Conservation (phyloP, 2,888 invertebrate species). For the Orgyia antiqua region DNA sequence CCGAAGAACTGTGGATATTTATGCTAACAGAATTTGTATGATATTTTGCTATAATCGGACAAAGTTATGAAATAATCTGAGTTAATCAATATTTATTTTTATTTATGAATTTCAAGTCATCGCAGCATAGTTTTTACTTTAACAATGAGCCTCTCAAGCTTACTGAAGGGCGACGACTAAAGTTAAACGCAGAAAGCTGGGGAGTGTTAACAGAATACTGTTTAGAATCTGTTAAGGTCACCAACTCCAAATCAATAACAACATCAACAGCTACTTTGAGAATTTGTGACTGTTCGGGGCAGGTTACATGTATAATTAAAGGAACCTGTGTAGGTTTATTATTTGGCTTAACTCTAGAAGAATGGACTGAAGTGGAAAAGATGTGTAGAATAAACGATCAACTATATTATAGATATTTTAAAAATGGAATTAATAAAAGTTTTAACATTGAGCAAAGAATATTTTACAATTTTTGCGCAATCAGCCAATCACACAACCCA, state of each 20-base stretch:
- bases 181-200: slow-evolving; percentile 50
- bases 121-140: slow-evolving; percentile 30
- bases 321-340: slow-evolving; percentile 49
- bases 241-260: slow-evolving; percentile 32
- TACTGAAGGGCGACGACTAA: slow-evolving; percentile 46
- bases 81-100: too few species aligned
- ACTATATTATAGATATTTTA: slow-evolving; percentile 66
- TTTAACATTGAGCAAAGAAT: slow-evolving; percentile 56
- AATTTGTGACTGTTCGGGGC: slow-evolving; percentile 55
- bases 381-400: slow-evolving; percentile 48
- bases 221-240: slow-evolving; percentile 67
- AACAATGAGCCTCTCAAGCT: slow-evolving; percentile 45
- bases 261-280: slow-evolving; percentile 52
- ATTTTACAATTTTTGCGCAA: slow-evolving; percentile 66
- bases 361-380: slow-evolving; percentile 60
- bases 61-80: too few species aligned
- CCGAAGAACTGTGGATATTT: too few species aligned
- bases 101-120: slow-evolving; percentile 31
- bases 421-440: slow-evolving; percentile 50
- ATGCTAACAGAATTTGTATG: too few species aligned
- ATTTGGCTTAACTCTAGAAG: slow-evolving; percentile 48
- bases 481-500: slow-evolving; percentile 47
- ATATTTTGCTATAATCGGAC: too few species aligned
- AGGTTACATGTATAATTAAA: slow-evolving; percentile 53
- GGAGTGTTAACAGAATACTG: slow-evolving; percentile 56